Percentiles rank a stretch among this genome's conserved stretches.
phyloP scores from a whole-genome alignment of 2,888 invertebrate genomes.

The Archips xylosteana region DNA sequence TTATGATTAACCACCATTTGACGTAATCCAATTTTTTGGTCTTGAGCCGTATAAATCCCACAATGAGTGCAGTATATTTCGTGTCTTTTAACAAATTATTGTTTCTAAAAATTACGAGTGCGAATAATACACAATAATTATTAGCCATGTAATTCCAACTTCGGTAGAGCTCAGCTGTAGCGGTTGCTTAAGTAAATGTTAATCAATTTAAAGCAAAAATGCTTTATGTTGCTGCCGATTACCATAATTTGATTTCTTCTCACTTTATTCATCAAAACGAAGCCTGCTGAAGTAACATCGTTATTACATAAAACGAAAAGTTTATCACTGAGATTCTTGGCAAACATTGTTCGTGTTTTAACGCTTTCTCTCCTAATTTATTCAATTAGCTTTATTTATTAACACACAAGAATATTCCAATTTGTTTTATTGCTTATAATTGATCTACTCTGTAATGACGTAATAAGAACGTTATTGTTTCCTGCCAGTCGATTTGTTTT shows the following conservation, averaged over 20 bases:
- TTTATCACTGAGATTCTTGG: conserved; percentile 8
- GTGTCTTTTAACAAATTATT: background rate
- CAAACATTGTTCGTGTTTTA: conserved; percentile 3
- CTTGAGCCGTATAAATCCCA: no score
- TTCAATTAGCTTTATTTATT: conserved; percentile 1
- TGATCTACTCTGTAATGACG: background rate
- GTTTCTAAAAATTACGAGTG: background rate
- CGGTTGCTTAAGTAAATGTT: conserved; percentile 4
- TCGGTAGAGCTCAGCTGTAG: background rate
- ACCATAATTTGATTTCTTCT: conserved; percentile 37
- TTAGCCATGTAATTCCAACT: background rate
- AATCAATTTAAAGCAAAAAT: conserved; percentile 27
- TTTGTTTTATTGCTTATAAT: background rate
- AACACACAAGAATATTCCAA: background rate
- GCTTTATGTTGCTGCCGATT: conserved; percentile 26
- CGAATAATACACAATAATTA: no score
- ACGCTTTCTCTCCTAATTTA: conserved; percentile 5
- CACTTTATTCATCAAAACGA: conserved; percentile 28
- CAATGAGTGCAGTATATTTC: background rate
- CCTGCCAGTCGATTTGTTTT: background rate
- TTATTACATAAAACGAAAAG: conserved; percentile 24
- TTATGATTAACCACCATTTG: no score
- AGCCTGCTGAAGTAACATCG: conserved; percentile 26
- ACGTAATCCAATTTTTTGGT: no score
- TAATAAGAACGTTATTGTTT: background rate